These are phyloP conservation scores for Bhutanitis thaidina DNA, from an alignment of 2,888 invertebrate species.

Conservation along the genomic window DNA sequence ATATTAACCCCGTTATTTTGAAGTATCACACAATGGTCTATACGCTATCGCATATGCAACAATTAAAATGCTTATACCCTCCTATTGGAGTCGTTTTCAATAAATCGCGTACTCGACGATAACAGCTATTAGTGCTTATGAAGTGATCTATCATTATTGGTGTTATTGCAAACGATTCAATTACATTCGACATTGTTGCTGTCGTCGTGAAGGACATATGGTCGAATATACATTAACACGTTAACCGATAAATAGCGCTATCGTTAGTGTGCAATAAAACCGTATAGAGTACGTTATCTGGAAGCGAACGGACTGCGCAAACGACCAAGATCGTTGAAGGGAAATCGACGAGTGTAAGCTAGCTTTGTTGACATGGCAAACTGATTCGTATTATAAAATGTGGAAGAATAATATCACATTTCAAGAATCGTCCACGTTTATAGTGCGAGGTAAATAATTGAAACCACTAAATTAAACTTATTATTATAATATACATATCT, in stretches of 20 bases:
- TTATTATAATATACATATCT: no score
- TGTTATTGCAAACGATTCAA: slow-evolving; percentile 33
- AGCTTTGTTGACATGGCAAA: slow-evolving; percentile 49
- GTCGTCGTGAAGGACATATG: slow-evolving; percentile 24
- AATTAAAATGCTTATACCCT: not conserved
- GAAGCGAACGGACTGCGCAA: slow-evolving; percentile 43
- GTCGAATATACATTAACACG: slow-evolving; percentile 24
- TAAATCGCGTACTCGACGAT: slow-evolving; percentile 32
- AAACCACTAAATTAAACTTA: no score
- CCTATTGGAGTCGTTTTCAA: slow-evolving; percentile 15
- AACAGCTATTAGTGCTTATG: slow-evolving; percentile 29
- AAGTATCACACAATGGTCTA: not conserved
- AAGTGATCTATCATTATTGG: slow-evolving; percentile 29
- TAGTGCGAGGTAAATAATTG: no score
- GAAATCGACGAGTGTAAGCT: slow-evolving; percentile 58
- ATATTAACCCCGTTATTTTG: slow-evolving; percentile 30
- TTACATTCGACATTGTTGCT: slow-evolving; percentile 26
- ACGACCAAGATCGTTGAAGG: slow-evolving; percentile 72
- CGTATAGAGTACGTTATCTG: slow-evolving; percentile 48
- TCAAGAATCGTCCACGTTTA: not conserved
- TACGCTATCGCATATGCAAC: not conserved
- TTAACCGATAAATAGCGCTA: slow-evolving; percentile 38
- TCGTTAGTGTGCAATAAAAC: slow-evolving; percentile 37
- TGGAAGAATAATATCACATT: not conserved
- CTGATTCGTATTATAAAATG: slow-evolving; percentile 21